A percentile compares a stretch with the other conserved stretches of the same genome.
Conservation (phyloP, 2,888 invertebrate species). For the Drosophila emarginata region DNA sequence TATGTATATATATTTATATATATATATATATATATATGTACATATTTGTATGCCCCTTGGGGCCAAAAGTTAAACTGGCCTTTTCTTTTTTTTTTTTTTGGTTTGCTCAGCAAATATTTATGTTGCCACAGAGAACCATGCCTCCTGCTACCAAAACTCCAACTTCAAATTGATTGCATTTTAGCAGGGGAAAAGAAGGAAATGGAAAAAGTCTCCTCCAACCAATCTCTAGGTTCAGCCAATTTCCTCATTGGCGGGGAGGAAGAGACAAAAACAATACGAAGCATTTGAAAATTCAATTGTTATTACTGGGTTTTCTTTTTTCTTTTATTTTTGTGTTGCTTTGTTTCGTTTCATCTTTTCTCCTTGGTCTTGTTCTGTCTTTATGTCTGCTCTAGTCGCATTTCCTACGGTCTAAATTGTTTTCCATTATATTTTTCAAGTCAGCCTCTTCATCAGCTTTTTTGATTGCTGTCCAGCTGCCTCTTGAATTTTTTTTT, state of each 20-base stretch:
- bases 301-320: slow-evolving; percentile 67
- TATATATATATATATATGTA: too few relatives aligned
- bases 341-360: slow-evolving; percentile 2
- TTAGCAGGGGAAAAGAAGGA: slow-evolving; percentile 57
- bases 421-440: slow-evolving; percentile 73
- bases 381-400: slow-evolving; percentile 1
- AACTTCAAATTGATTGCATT: slow-evolving; percentile 72
- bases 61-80: slow-evolving; percentile 68
- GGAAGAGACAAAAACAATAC: slow-evolving; percentile 64
- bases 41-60: slow-evolving; percentile 44
- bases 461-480: slow-evolving; percentile 67
- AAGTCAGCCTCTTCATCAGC: slow-evolving; percentile 58
- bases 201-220: slow-evolving; percentile 6
- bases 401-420: slow-evolving; percentile 47
- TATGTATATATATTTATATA: slow-evolving; percentile 3
- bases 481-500: slow-evolving; percentile 56
- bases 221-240: slow-evolving; percentile 40
- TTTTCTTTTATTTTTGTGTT: slow-evolving; percentile 18
- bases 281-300: slow-evolving; percentile 75
- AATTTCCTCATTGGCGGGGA: slow-evolving; percentile 50
- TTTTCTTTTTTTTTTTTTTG: slow-evolving; percentile 19
- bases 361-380: slow-evolving; percentile 17
- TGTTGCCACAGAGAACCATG: slow-evolving; percentile 15
- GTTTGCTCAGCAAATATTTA: slow-evolving; percentile 52
- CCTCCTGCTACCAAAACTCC: neutral